Percentiles rank a stretch among this genome's conserved stretches.
phyloP scores from a whole-genome alignment of 2,888 invertebrate species.

The Chesias legatella region DNA sequence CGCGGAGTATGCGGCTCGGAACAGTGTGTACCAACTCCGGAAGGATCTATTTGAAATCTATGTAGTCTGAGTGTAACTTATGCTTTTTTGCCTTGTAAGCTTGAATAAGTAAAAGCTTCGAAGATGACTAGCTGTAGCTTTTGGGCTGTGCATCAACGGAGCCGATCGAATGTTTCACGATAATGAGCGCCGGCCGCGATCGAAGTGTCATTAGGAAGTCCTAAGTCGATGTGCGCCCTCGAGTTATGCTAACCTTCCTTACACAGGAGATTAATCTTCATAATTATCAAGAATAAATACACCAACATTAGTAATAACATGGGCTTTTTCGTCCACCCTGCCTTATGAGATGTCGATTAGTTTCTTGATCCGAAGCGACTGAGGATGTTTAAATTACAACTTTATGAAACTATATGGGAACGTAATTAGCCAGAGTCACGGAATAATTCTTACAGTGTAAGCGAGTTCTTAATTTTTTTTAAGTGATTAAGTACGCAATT shows the following conservation, averaged over 20 bases:
- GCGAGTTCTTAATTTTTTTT: slow-evolving; percentile 28
- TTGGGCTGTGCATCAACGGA: slow-evolving; percentile 25
- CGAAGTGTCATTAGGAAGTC: slow-evolving; percentile 80
- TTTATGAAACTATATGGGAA: slow-evolving; percentile 19
- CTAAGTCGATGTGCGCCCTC: slow-evolving; percentile 69
- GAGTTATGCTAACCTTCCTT: slow-evolving; percentile 65
- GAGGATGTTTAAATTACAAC: slow-evolving; percentile 14
- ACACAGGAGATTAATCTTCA: slow-evolving; percentile 65
- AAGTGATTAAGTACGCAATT: too few species aligned
- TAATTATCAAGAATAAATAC: slow-evolving; percentile 53
- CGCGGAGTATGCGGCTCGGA: too few species aligned
- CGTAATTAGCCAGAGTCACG: slow-evolving; percentile 21
- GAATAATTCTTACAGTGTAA: slow-evolving; percentile 20
- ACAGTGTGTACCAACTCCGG: too few species aligned
- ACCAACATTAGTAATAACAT: slow-evolving; percentile 44
- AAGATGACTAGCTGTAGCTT: slow-evolving; percentile 1
- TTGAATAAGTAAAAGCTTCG: too few species aligned
- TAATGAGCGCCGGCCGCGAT: slow-evolving; percentile 74
- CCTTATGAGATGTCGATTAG: slow-evolving; percentile 20
- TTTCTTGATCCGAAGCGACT: slow-evolving; percentile 14
- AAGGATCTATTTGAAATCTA: too few species aligned
- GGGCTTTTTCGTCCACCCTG: slow-evolving; percentile 23
- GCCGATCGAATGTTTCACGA: slow-evolving; percentile 75
- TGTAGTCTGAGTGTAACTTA: too few species aligned
- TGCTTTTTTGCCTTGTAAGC: too few species aligned